Evolutionary conservation across 2,113 vertebrate species (phyloP).

Genomic region (Solea solea): DNA sequence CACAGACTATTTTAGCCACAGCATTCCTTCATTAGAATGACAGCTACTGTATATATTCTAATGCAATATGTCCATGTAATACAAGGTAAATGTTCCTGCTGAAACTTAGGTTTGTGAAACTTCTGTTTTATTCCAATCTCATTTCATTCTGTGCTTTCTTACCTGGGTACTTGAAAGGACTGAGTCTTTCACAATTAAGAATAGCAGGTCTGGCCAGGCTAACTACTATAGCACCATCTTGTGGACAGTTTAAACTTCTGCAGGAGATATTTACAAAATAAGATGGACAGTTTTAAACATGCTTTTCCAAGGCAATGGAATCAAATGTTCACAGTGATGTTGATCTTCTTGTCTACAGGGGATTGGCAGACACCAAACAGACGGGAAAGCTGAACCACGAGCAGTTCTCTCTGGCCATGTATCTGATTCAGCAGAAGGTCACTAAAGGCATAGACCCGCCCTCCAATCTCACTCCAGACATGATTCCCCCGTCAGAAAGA

Average conservation of each 20-base stretch:
- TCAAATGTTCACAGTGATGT: not conserved
- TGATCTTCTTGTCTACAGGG: constrained; percentile 78
- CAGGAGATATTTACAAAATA: not conserved
- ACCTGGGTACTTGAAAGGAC: too few species aligned
- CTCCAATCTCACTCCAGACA: constrained; percentile 88
- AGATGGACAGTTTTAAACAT: not conserved
- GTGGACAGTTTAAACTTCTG: constrained; percentile 1
- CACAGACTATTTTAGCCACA: too few species aligned
- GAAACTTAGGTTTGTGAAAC: too few species aligned
- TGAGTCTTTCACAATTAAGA: too few species aligned
- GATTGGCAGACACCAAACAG: constrained; percentile 92
- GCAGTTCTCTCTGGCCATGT: constrained; percentile 97
- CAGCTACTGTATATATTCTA: too few species aligned
- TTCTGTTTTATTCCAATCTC: too few species aligned
- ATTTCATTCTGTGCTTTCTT: too few species aligned
- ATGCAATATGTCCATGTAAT: too few species aligned
- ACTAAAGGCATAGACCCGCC: constrained; percentile 93
- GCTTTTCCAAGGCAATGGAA: not conserved
- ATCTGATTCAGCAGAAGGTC: constrained; percentile 95
- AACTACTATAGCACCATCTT: constrained; percentile 11
- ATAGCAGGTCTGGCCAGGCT: too few species aligned
- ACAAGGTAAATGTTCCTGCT: too few species aligned
- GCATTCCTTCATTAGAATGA: too few species aligned
- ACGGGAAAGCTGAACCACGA: constrained; percentile 92
- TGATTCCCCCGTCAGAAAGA: constrained; percentile 95